phyloP scores from a whole-genome alignment of 2,888 invertebrate genomes.

The Chromoteleia sp. region DNA sequence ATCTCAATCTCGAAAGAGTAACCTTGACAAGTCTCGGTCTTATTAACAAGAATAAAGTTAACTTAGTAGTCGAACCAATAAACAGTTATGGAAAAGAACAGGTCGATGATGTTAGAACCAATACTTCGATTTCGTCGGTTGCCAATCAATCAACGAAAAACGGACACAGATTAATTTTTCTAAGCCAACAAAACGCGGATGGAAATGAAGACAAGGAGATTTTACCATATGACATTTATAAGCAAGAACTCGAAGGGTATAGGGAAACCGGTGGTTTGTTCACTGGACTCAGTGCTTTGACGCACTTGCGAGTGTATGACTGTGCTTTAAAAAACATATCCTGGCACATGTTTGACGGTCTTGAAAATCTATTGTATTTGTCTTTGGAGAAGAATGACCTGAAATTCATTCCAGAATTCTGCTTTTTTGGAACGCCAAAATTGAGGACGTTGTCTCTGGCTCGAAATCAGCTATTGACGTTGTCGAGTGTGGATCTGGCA shows the following conservation, averaged over 20 bases:
- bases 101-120: conserved; percentile 2
- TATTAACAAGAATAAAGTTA: conserved; percentile 76
- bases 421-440: conserved; percentile 89
- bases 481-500: conserved; percentile 88
- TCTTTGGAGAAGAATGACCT: conserved; percentile 88
- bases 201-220: conserved; percentile 85
- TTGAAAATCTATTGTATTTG: conserved; percentile 87
- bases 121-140: conserved; percentile 47
- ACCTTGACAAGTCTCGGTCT: conserved; percentile 75
- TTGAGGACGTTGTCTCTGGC: conserved; percentile 88
- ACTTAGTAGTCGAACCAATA: conserved; percentile 78
- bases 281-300: conserved; percentile 85
- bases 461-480: conserved; percentile 87
- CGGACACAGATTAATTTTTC: conserved; percentile 79
- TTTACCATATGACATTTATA: conserved; percentile 88
- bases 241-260: conserved; percentile 85
- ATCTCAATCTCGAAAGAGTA: conserved; percentile 79
- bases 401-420: conserved; percentile 88
- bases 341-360: conserved; percentile 90
- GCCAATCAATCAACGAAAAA: conserved; percentile 69
- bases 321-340: conserved; percentile 88
- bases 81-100: conserved; percentile 57
- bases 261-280: conserved; percentile 85
- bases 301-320: conserved; percentile 87
- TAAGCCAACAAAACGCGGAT: conserved; percentile 77